These are phyloP conservation scores for Saguinus midas DNA, from an alignment of 2,113 vertebrate species.

Conservation along the genomic window DNA sequence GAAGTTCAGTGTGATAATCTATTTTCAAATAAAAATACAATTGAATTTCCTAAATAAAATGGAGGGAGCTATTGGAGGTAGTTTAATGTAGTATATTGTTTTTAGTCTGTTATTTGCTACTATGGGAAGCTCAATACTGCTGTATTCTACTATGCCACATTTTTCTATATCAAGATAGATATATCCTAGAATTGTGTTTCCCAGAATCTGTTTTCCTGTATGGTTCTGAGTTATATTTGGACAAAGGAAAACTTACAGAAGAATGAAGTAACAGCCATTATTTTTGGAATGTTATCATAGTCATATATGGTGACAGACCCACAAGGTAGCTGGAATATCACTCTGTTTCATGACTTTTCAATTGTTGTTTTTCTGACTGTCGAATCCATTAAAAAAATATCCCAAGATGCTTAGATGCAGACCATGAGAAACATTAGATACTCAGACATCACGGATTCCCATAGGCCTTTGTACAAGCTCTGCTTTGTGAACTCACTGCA, in stretches of 20 bases:
- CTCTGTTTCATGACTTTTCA: background rate
- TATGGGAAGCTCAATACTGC: background rate
- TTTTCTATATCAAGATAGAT: background rate
- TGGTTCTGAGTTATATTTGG: background rate
- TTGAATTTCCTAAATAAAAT: background rate
- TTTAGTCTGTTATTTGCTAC: background rate
- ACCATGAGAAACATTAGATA: background rate
- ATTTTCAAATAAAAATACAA: constrained; percentile 16
- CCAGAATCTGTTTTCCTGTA: background rate
- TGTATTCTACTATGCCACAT: background rate
- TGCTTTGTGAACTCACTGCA: background rate
- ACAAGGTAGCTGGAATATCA: background rate
- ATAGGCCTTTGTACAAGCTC: background rate
- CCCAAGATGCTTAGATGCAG: background rate
- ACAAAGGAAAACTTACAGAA: background rate
- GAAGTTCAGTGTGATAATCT: background rate
- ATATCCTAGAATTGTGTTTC: background rate
- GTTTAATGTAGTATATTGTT: background rate
- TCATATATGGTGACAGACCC: background rate
- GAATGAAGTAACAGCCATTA: background rate
- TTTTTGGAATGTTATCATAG: background rate
- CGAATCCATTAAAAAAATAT: background rate
- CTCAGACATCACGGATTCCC: background rate
- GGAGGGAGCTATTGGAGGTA: background rate
- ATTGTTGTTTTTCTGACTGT: background rate